phyloP scores from a whole-genome alignment of 2,888 invertebrate genomes.

The Imbricaverruca yamaguchii region DNA sequence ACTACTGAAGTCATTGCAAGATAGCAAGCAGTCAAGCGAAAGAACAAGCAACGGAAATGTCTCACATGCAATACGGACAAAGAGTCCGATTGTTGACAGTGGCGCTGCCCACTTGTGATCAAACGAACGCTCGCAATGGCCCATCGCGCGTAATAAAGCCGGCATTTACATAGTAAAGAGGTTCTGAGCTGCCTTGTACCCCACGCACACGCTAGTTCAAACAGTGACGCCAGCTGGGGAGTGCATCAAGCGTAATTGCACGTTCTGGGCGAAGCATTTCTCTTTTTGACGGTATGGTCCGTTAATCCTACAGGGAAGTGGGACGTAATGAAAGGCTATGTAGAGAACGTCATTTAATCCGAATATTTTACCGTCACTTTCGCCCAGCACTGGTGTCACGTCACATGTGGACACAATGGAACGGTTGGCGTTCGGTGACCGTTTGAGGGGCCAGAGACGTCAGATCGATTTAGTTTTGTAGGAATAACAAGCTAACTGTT shows the following conservation, averaged over 20 bases:
- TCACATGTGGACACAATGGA: too few relatives aligned
- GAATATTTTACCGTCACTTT: too few relatives aligned
- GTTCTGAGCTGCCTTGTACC: not conserved
- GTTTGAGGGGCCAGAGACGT: too few relatives aligned
- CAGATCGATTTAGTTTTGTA: too few relatives aligned
- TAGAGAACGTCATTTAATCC: too few relatives aligned
- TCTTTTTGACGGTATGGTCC: too few relatives aligned
- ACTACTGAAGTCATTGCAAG: not conserved
- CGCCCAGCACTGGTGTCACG: too few relatives aligned
- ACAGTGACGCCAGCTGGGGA: not conserved
- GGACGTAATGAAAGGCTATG: too few relatives aligned
- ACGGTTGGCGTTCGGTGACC: too few relatives aligned
- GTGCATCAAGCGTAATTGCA: not conserved
- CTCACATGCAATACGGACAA: not conserved
- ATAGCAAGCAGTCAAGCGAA: not conserved
- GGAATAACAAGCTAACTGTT: too few relatives aligned
- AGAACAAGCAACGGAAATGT: not conserved
- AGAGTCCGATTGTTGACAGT: not conserved
- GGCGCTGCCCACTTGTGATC: not conserved
- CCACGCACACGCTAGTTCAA: not conserved
- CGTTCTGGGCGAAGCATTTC: too few relatives aligned
- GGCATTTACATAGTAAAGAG: conserved; percentile 2
- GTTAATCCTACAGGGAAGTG: too few relatives aligned
- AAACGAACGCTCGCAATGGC: not conserved
- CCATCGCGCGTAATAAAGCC: not conserved